phyloP scores from a whole-genome alignment of 2,797 vertebrate species.

The Centropyge bicolor region DNA sequence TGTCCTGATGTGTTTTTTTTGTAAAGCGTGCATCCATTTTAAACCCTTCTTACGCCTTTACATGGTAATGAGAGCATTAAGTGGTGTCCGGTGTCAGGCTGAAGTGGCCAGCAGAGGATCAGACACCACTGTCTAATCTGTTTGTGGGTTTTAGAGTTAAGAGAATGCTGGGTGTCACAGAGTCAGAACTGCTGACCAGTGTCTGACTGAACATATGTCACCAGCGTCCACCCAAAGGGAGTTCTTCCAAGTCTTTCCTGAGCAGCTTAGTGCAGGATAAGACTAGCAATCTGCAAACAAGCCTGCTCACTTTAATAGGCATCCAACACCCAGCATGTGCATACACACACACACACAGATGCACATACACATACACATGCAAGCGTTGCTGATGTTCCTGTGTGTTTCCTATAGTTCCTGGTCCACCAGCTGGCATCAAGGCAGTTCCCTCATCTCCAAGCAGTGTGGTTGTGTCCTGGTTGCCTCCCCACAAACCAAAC shows the following conservation, averaged over 20 bases:
- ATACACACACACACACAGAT: constrained; percentile 24
- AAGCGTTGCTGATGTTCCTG: constrained; percentile 47
- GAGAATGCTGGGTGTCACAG: constrained; percentile 65
- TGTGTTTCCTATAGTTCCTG: constrained; percentile 88
- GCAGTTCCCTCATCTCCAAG: constrained; percentile 94
- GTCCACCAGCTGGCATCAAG: constrained; percentile 97
- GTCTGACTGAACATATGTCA: constrained; percentile 83
- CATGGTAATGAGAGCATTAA: constrained; percentile 70
- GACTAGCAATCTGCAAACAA: constrained; percentile 78
- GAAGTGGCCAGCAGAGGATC: constrained; percentile 79
- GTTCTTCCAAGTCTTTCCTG: constrained; percentile 73
- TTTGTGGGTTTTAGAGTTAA: constrained; percentile 73
- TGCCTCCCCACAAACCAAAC: constrained; percentile 95
- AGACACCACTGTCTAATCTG: constrained; percentile 80
- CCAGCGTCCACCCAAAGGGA: constrained; percentile 65
- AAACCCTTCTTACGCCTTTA: constrained; percentile 54
- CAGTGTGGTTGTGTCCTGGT: constrained; percentile 98
- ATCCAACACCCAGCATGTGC: constrained; percentile 56
- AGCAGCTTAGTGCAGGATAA: constrained; percentile 82
- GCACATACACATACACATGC: constrained; percentile 18
- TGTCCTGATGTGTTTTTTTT: constrained; percentile 62
- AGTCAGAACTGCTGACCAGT: constrained; percentile 80
- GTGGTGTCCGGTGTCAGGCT: constrained; percentile 58
- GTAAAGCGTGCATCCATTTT: constrained; percentile 48
- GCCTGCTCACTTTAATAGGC: constrained; percentile 77